These are phyloP conservation scores for Sylvilagus floridanus DNA, from an alignment of 2,797 vertebrate genomes.

Conservation along the genomic window DNA sequence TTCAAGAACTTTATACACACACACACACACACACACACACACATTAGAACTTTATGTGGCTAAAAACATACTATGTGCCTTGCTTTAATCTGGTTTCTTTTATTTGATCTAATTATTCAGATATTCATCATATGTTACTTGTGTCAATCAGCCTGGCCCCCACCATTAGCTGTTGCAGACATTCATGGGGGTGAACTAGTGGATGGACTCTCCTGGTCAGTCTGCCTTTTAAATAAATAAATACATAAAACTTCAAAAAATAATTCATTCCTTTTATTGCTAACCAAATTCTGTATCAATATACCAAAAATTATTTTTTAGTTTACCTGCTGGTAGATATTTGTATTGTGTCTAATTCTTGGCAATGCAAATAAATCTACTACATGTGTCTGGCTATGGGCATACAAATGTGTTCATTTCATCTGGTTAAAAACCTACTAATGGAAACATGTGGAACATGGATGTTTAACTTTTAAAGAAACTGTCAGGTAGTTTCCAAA, in stretches of 20 bases:
- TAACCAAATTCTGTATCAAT: background rate
- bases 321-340: background rate
- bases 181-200: too few species aligned
- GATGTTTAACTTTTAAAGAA: background rate
- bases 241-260: too few species aligned
- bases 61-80: background rate
- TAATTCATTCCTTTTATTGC: background rate
- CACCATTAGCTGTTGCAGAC: too few species aligned
- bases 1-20: background rate
- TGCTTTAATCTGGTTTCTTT: background rate
- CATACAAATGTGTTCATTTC: background rate
- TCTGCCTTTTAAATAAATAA: too few species aligned
- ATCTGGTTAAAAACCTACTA: background rate
- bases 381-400: background rate
- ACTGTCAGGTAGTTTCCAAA: background rate
- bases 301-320: background rate
- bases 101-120: background rate
- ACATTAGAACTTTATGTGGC: background rate
- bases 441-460: background rate
- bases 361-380: background rate
- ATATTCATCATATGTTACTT: background rate
- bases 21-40: too few species aligned
- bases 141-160: background rate
- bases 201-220: too few species aligned
- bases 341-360: background rate